Base-by-base conservation (phyloP, 2,888 invertebrate species). In the Thalpophila matura region DNA sequence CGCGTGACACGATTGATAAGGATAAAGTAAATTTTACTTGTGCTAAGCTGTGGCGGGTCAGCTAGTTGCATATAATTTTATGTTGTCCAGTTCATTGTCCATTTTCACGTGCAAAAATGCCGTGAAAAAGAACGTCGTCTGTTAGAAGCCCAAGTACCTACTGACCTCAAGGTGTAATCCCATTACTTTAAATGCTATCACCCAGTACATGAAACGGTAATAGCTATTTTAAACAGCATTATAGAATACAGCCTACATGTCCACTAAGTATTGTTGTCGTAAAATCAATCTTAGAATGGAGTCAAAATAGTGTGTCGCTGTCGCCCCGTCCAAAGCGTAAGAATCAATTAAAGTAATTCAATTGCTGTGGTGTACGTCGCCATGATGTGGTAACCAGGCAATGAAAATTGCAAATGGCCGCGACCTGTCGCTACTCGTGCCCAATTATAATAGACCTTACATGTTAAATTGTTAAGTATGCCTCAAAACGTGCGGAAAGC, bases 371-470 rank as follows among this genome's bases (percentile, higher is more conserved):
- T 47, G 16, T 50, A 26, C 35, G 24, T 35, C 3, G 18, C 47
- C 42, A 42, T 56, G 35, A 7, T 55, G 42, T 43, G n/a, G 24
- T 55, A 59, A 71, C 40, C 47, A 29, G 33, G 71, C 50, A 24
- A 40, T 22, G 47, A 40, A 65, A 65, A 70, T 65, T 65, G 40
- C 56, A 56, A 71, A 60, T 56, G 29, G 57, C 29, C 6, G 35
- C n/a, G n/a, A 24, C n/a, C 6, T 45, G 18, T 20, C 14, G 45
- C 55, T 43, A 35, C 47, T 70, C 56, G 55, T 56, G 6, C 27
- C 38, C 16, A 56, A 55, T 64, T 31, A 42, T 29, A 43, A 43
- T 38, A 6, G n/a, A 46, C 29, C 29, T 18, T 0, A 35, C 26
- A 1, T 22, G 9, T 29, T 29, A 14, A 7, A 10, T 18, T 22